These are phyloP conservation scores for Kuschelorhynchus macadamiae DNA, from an alignment of 2,888 invertebrate species.

Conservation along the genomic window DNA sequence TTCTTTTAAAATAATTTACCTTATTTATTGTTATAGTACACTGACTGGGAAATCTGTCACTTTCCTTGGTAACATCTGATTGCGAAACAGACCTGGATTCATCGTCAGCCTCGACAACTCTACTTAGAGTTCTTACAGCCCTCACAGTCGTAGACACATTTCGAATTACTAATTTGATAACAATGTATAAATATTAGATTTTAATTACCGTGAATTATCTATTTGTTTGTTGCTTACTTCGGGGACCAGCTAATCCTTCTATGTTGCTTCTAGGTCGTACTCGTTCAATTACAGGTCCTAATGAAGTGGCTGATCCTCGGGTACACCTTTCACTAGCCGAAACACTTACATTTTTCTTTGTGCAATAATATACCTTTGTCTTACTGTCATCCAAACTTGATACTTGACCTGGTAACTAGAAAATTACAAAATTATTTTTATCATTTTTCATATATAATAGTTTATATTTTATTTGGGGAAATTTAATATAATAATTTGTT, in stretches of 20 bases:
- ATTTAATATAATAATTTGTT: too few species aligned
- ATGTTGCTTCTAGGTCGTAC: slow-evolving; percentile 16
- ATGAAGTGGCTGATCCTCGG: background rate
- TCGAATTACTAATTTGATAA: slow-evolving; percentile 25
- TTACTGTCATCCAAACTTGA: slow-evolving; percentile 1
- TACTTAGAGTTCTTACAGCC: slow-evolving; percentile 33
- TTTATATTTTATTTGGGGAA: background rate
- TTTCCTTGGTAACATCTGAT: background rate
- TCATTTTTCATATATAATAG: background rate
- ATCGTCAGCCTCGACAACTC: slow-evolving; percentile 30
- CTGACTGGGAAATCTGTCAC: slow-evolving; percentile 31
- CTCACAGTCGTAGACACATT: slow-evolving; percentile 43
- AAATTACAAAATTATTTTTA: background rate
- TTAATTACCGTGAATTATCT: too few species aligned
- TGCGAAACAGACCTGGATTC: slow-evolving; percentile 19
- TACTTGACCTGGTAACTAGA: slow-evolving; percentile 21
- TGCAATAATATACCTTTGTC: background rate
- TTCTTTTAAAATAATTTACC: too few species aligned
- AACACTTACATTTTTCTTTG: slow-evolving; percentile 19
- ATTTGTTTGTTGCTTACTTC: slow-evolving; percentile 4
- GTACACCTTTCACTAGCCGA: slow-evolving; percentile 13
- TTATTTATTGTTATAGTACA: slow-evolving; percentile 36
- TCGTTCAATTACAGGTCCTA: background rate
- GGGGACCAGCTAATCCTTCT: background rate
- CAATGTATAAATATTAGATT: background rate